A percentile compares a stretch with the other conserved stretches of the same genome.
Evolutionary conservation across 2,888 invertebrate genomes (phyloP).

Genomic region (Cantharis rufa): DNA sequence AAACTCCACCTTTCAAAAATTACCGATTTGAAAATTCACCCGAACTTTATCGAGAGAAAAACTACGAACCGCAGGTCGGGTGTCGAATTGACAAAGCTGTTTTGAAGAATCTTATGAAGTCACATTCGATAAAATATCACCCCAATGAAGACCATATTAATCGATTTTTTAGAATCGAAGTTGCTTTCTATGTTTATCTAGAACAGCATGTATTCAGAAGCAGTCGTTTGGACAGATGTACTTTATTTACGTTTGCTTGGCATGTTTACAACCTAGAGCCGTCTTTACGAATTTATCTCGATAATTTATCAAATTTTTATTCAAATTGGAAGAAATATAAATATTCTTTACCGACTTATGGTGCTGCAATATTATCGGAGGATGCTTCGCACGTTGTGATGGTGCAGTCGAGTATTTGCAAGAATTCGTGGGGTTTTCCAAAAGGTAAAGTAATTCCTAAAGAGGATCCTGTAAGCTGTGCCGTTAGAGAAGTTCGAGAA

Average conservation of each 20-base stretch:
- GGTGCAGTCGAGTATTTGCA: slow-evolving; percentile 89
- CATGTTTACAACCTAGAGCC: slow-evolving; percentile 58
- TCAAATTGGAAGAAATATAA: slow-evolving; percentile 95
- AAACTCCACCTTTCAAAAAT: no score
- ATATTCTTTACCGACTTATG: slow-evolving; percentile 93
- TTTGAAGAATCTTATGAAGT: not conserved
- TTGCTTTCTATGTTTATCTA: not conserved
- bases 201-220: not conserved
- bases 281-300: slow-evolving; percentile 75
- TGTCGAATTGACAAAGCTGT: not conserved
- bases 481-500: slow-evolving; percentile 92
- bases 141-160: not conserved
- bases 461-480: slow-evolving; percentile 91
- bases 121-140: not conserved
- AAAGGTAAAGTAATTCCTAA: slow-evolving; percentile 98
- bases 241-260: not conserved
- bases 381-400: slow-evolving; percentile 79
- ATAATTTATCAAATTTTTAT: slow-evolving; percentile 75
- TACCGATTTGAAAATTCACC: no score
- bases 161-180: not conserved
- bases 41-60: no score
- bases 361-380: slow-evolving; percentile 88
- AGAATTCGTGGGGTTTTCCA: slow-evolving; percentile 96
- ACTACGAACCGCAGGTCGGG: not conserved
- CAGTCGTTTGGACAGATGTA: not conserved